Base-by-base conservation (phyloP, 2,113 vertebrate genomes). In the Isichthys henryi region DNA sequence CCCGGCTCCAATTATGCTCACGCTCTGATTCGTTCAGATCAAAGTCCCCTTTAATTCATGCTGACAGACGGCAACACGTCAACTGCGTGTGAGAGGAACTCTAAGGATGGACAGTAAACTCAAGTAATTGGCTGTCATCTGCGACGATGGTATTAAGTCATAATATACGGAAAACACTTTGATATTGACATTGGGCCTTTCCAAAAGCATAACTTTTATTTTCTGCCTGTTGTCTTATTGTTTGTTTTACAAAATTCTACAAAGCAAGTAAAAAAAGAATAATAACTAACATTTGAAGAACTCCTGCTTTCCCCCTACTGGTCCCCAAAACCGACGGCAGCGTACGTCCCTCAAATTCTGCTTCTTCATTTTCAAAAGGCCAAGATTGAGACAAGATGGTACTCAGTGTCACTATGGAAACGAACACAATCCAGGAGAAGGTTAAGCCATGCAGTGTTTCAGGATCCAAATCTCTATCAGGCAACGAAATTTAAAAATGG, bases 171-270 rank as follows among this genome's bases (percentile, higher is more conserved):
- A 90, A 82, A n/a, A 9, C 52, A 53, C 52, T 62, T 84, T 19
- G 46, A 87, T 58, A 56, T 45, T 52, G 70, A 62, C 35, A 58
- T 58, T 11, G 50, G 62, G 43, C 82, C n/a, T 49, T 56, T 88
- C 70, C 70, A 88, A n/a, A 43, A 90, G 82, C 89, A 86, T 84
- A 46, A 86, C 46, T 66, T 66, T n/a, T 86, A 70, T 89, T 62
- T 66, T 58, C 39, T 56, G 48, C 70, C 23, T 58, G 27, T n/a
- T 49, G 43, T 62, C 15, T 86, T 49, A 89, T 89, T 70, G 15
- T 74, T 85, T 88, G 7, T 49, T 15, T 90, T 80, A 6, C 15
- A 35, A 45, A 49, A n/a, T 85, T 48, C 19, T 27, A 8, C 82
- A 85, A 21, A 21, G 2, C 80, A 45, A 83, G 7, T 66, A 7